Evolutionary conservation across 2,888 invertebrate species (phyloP), one percentile per base, ranked within the genome.

Genomic region (Colletes collaris): DNA sequence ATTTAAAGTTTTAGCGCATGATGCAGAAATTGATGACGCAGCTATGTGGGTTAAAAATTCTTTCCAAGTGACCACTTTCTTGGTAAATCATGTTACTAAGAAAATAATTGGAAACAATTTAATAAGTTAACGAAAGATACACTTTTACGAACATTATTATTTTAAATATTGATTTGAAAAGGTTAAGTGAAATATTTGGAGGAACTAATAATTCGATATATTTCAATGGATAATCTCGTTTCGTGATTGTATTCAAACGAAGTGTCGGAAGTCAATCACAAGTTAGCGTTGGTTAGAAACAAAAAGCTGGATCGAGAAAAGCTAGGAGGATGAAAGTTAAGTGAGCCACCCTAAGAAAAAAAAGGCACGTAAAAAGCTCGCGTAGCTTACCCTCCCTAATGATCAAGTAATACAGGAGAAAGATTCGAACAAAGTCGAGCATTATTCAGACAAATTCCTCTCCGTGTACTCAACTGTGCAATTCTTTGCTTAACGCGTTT

Each of bases 361-460:
- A 46, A 66, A 35, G n/a, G 27, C 10, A 37, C n/a, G 52, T 19
- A 5, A 13, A 16, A 59, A 52, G 35, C n/a, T 11, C 27, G 69
- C 60, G 53, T 53, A 63, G 63, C 62, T 70, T 63, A 46, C n/a
- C 53, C 55, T 27, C 40, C 62, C 16, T 70, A 62, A 70, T 62
- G 70, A 63, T 60, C 70, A 62, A 63, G 46, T 63, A 63, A 70
- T 55, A 53, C 70, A 46, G 3, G 44, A n/a, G 35, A 55, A 63
- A 70, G 55, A 70, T 70, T 55, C n/a, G 46, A 59, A 40, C 44
- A 65, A 66, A 59, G 19, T 27, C 46, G n/a, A n/a, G 56, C 46
- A 66, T 66, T 66, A 66, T 56, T 66, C 56, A 66, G 55, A 66
- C 66, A 66, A 66, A 66, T 66, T 66, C 66, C 56, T 56, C 11